These are phyloP conservation scores for Perithous albicinctus DNA, from an alignment of 2,888 invertebrate genomes.

Conservation along the genomic window DNA sequence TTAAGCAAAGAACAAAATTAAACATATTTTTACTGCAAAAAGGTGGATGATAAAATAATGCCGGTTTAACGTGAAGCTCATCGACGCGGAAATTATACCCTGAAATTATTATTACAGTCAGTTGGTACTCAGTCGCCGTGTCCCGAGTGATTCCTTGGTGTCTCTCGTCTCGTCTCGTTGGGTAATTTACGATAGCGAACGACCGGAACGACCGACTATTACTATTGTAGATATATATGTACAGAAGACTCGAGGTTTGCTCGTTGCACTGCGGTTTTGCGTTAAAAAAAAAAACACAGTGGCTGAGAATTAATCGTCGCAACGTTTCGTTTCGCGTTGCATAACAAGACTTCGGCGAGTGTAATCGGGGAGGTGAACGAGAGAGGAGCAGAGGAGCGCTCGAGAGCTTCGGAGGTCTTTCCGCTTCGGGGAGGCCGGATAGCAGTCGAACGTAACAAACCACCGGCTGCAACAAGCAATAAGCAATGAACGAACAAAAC, in stretches of 20 bases:
- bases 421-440: slow-evolving; percentile 18
- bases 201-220: slow-evolving; percentile 49
- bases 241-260: not conserved
- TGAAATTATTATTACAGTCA: not conserved
- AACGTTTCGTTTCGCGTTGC: slow-evolving; percentile 49
- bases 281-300: slow-evolving; percentile 21
- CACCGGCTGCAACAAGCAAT: slow-evolving; percentile 19
- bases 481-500: slow-evolving; percentile 41
- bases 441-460: slow-evolving; percentile 31
- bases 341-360: slow-evolving; percentile 28
- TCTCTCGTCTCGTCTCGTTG: slow-evolving; percentile 42
- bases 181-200: slow-evolving; percentile 47
- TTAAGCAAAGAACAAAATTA: not conserved
- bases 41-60: not conserved
- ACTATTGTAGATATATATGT: not conserved
- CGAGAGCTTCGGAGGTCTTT: slow-evolving; percentile 13
- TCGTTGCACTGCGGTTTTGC: slow-evolving; percentile 33
- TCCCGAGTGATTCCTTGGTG: slow-evolving; percentile 7
- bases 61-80: not conserved
- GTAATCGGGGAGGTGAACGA: not conserved
- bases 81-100: not conserved
- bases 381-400: not conserved
- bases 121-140: not conserved
- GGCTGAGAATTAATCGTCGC: slow-evolving; percentile 41
- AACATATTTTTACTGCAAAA: not conserved